A percentile compares a stretch with the other conserved stretches of the same genome.
phyloP scores from a whole-genome alignment of 2,113 vertebrate genomes.

The Thermophis baileyi region DNA sequence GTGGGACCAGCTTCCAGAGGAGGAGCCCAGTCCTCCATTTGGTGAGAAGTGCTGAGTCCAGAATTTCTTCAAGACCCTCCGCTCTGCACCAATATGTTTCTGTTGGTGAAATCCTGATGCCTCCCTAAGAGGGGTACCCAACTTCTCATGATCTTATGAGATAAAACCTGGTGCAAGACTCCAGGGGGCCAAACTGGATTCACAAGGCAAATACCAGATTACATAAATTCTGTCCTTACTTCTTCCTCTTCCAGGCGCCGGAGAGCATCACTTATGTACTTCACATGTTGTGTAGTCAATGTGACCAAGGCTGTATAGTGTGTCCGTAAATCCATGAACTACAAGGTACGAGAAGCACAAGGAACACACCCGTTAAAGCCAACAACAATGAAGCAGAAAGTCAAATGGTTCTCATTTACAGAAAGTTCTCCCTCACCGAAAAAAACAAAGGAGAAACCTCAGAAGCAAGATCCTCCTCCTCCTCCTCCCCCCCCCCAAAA shows the following conservation, averaged over 20 bases:
- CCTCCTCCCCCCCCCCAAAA: not conserved
- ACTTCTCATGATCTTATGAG: not conserved
- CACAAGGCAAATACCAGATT: rapidly evolving
- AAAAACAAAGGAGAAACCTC: not conserved
- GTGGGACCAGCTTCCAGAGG: not conserved
- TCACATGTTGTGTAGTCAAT: conserved; percentile 93
- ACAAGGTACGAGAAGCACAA: rapidly evolving
- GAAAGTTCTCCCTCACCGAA: not conserved
- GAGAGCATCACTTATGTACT: conserved; percentile 95
- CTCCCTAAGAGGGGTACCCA: no score
- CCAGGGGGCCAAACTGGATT: no score
- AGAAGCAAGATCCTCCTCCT: not conserved
- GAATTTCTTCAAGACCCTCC: not conserved
- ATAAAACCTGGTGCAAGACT: not conserved
- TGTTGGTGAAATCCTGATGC: not conserved
- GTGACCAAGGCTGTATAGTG: conserved; percentile 95
- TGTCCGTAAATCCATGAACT: conserved; percentile 98
- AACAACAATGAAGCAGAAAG: rapidly evolving
- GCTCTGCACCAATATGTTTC: not conserved
- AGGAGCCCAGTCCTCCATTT: not conserved
- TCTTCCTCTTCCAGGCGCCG: conserved; percentile 92
- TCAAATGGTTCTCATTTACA: rapidly evolving
- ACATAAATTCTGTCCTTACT: conserved; percentile 58
- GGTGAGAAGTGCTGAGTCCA: not conserved
- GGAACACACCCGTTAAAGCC: rapidly evolving